A percentile compares a stretch with the other conserved stretches of the same genome.
These are phyloP conservation scores for Meiosimyza platycephala DNA, from an alignment of 2,888 invertebrate genomes.

Conservation along the genomic window DNA sequence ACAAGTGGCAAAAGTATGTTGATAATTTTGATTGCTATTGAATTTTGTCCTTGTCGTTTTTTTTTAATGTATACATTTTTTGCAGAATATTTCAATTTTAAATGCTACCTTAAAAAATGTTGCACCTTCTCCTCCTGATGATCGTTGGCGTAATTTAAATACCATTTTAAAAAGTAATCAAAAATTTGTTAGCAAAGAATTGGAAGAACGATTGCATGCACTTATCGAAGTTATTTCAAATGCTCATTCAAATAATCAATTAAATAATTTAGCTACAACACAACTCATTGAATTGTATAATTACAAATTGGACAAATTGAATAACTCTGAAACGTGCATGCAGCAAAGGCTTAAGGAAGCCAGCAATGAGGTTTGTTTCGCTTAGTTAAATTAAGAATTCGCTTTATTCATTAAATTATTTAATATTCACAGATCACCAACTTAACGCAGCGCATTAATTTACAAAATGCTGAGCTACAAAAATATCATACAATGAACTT, in stretches of 20 bases:
- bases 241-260: slow-evolving; percentile 57
- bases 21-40: not conserved
- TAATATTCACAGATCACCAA: slow-evolving; percentile 51
- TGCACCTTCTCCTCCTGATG: slow-evolving; percentile 43
- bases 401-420: not conserved
- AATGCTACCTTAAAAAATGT: slow-evolving; percentile 40
- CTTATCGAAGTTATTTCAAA: slow-evolving; percentile 57
- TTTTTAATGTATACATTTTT: not conserved
- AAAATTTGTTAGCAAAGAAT: slow-evolving; percentile 58
- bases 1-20: slow-evolving; percentile 59
- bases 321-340: slow-evolving; percentile 53
- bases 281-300: slow-evolving; percentile 65
- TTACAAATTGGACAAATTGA: slow-evolving; percentile 62
- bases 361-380: slow-evolving; percentile 51
- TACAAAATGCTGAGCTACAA: slow-evolving; percentile 62
- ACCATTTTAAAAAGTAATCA: slow-evolving; percentile 60
- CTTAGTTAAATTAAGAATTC: not conserved
- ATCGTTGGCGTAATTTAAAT: slow-evolving; percentile 63
- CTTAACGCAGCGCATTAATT: slow-evolving; percentile 58
- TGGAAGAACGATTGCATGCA: slow-evolving; percentile 59
- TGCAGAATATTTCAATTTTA: slow-evolving; percentile 55
- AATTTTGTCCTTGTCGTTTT: not conserved
- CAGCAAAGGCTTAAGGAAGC: slow-evolving; percentile 60
- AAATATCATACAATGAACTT: slow-evolving; percentile 63
- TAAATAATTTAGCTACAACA: slow-evolving; percentile 62